Evolutionary conservation across 2,113 vertebrate genomes (phyloP).

Genomic region (Dipodomys spectabilis): DNA sequence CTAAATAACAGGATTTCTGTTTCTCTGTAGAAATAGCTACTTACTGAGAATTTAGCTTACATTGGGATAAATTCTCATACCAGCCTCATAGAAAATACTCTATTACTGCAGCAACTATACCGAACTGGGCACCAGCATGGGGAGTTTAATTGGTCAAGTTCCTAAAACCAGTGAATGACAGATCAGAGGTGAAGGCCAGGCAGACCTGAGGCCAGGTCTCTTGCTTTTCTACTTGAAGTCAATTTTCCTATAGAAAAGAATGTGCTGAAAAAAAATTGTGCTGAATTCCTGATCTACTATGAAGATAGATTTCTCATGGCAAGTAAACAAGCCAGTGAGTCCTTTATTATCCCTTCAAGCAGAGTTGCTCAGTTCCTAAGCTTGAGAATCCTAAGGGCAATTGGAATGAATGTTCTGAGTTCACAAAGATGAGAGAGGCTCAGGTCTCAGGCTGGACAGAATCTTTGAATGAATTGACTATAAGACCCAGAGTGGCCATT

Average conservation of each 20-base stretch:
- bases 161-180: not conserved
- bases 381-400: accelerated
- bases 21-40: not conserved
- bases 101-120: not conserved
- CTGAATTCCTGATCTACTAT: not conserved
- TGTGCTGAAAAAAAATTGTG: not conserved
- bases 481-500: no score
- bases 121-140: not conserved
- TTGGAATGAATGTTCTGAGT: not conserved
- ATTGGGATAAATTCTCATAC: not conserved
- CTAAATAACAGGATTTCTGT: not conserved
- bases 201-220: not conserved
- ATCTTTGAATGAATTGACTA: not conserved
- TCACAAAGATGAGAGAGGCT: not conserved
- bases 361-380: not conserved
- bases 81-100: not conserved
- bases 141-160: not conserved
- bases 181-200: not conserved
- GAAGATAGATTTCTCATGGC: not conserved
- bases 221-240: not conserved
- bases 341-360: not conserved
- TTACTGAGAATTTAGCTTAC: not conserved
- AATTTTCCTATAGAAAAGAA: not conserved
- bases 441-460: not conserved
- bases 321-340: not conserved